These are phyloP conservation scores for Eueremaeus valkanovi DNA, from an alignment of 2,888 invertebrate genomes.

Conservation along the genomic window DNA sequence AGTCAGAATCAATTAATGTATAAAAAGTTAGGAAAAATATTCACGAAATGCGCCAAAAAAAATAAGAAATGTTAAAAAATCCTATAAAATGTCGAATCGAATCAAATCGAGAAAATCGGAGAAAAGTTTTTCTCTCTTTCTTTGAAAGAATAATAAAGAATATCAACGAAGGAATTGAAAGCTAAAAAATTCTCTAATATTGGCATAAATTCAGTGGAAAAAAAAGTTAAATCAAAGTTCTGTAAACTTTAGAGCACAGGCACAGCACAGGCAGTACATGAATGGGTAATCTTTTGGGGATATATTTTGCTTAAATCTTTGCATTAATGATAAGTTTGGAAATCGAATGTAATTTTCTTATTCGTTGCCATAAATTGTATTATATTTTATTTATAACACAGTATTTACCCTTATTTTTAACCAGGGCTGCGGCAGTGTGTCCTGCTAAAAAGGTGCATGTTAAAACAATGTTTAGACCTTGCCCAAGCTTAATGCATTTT, in stretches of 20 bases:
- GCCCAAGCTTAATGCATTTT: too few species aligned
- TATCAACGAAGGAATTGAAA: not conserved
- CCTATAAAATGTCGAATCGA: too few species aligned
- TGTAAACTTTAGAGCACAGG: not conserved
- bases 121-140: not conserved
- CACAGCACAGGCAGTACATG: not conserved
- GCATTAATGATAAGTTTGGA: not conserved
- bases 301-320: not conserved
- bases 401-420: not conserved
- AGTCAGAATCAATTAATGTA: too few species aligned
- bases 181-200: not conserved
- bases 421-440: not conserved
- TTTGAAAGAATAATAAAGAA: not conserved
- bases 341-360: not conserved
- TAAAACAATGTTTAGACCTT: too few species aligned
- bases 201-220: not conserved
- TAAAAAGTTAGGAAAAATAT: too few species aligned
- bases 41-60: too few species aligned
- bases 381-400: not conserved
- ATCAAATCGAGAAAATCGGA: constrained; percentile 9
- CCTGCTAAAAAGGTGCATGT: not conserved
- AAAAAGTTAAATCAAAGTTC: too few species aligned
- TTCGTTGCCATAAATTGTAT: not conserved
- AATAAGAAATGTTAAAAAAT: too few species aligned
- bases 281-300: not conserved